A percentile compares a stretch with the other conserved stretches of the same genome.
phyloP scores from a whole-genome alignment of 92 coral and sea anemone genomes.

The Porites evermanni region DNA sequence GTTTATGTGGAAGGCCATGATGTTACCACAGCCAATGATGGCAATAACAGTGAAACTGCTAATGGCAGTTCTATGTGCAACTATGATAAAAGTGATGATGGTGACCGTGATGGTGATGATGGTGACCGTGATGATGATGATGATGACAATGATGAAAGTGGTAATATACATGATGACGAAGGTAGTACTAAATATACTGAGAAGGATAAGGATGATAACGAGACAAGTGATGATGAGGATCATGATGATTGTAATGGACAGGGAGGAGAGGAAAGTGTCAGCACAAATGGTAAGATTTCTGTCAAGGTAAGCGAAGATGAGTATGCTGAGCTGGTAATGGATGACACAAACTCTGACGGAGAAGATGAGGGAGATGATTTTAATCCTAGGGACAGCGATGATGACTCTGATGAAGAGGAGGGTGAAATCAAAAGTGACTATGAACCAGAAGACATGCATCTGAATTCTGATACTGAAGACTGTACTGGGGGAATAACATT shows the following conservation, averaged over 20 bases:
- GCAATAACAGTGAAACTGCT: background rate
- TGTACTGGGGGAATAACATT: constrained; percentile 28
- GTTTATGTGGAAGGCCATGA: background rate
- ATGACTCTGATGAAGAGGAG: constrained; percentile 51
- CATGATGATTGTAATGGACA: background rate
- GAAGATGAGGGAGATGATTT: constrained; percentile 54
- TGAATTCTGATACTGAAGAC: constrained; percentile 36
- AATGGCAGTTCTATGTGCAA: background rate
- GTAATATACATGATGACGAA: background rate
- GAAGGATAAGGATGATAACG: background rate
- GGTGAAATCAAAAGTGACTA: constrained; percentile 35
- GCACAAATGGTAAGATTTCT: too few species aligned
- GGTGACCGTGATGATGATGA: background rate
- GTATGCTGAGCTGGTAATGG: constrained; percentile 72
- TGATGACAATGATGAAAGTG: background rate
- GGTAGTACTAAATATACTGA: background rate
- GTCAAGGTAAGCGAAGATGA: constrained; percentile 16
- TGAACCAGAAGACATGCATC: constrained; percentile 38
- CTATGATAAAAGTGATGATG: background rate
- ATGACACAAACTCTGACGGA: constrained; percentile 57
- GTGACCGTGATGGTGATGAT: background rate
- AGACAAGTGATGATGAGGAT: background rate
- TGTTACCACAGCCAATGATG: background rate
- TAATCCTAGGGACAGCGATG: constrained; percentile 16
- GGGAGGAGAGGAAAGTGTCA: constrained; percentile 16